phyloP scores from a whole-genome alignment of 2,113 vertebrate species.

The Corapipo altera region DNA sequence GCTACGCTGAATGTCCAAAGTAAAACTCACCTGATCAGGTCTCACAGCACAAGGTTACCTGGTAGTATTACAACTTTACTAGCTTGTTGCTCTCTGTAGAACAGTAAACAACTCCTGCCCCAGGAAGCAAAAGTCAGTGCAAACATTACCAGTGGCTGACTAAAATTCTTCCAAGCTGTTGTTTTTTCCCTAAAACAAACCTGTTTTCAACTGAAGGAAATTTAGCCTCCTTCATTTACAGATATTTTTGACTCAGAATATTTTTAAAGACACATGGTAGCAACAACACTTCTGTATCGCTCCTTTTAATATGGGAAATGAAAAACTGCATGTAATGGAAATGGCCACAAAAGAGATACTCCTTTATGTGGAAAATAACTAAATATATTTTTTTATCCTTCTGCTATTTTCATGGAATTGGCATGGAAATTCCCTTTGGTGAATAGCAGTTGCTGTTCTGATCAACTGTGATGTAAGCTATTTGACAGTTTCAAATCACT shows the following conservation, averaged over 20 bases:
- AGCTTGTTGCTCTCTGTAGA: background rate
- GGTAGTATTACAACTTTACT: background rate
- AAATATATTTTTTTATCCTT: background rate
- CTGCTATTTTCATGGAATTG: background rate
- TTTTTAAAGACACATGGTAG: background rate
- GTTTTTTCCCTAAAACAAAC: background rate
- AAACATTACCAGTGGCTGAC: background rate
- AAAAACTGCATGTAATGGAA: background rate
- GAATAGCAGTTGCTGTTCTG: background rate
- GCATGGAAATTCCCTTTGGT: background rate
- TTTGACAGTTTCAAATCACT: background rate
- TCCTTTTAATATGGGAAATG: background rate
- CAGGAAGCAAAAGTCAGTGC: background rate
- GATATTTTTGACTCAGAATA: background rate
- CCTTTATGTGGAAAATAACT: background rate
- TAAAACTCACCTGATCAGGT: background rate
- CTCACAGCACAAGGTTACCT: background rate
- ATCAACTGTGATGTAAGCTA: background rate
- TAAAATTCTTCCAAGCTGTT: background rate
- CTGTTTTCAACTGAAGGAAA: background rate
- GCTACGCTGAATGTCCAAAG: background rate
- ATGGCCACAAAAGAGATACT: background rate
- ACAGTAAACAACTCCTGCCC: background rate
- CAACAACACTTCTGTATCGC: background rate
- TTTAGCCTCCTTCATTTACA: background rate